Base-by-base conservation (phyloP, 2,888 invertebrate species). In the Netelia inedita region DNA sequence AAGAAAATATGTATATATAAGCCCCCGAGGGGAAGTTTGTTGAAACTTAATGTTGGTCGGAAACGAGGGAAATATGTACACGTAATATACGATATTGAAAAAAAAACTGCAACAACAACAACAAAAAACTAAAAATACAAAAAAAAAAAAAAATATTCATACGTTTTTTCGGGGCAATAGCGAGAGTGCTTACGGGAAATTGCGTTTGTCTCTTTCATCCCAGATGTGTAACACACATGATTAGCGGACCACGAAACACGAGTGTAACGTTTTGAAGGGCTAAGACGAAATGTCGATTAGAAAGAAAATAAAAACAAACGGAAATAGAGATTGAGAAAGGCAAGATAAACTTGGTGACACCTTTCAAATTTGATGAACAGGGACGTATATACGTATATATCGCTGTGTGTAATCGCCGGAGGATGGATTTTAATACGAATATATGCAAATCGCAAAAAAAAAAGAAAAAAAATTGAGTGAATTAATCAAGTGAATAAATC, bases 381-480 rank as follows among this genome's bases (percentile, higher is more conserved):
- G 16, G 16, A 57, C 19, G 16, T 57, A 19, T 57, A 57, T 16
- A 57, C 57, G 19, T 57, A 57, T 16, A 57, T 57, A 57, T 41
- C 43, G 23, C 65, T 28, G 68, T 75, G 63, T 6, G 53, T 53
- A 53, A 53, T 53, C 53, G 16, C 53, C 53, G 57, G 57, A 57
- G 57, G 8, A 68, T 59, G 19, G 28, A 76, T 76, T 76, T 76
- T 76, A 76, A 46, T 50, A 68, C 53, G 53, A 73, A 81, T 73
- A 55, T 82, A 74, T 19, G 57, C 63, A 66, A 55, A 69, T 55
- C 53, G 79, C 79, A 59, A 82, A 85, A 86, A 73, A 50, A 75
- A 79, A 83, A 85, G 69, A 79, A 16, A 78, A 79, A 85, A 79
- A 75, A 87, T 35, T 35, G 35, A 35, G 35, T 35, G 35, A 35